phyloP scores from a whole-genome alignment of 1,140 invertebrate species.

The Drosophila pruinosa region DNA sequence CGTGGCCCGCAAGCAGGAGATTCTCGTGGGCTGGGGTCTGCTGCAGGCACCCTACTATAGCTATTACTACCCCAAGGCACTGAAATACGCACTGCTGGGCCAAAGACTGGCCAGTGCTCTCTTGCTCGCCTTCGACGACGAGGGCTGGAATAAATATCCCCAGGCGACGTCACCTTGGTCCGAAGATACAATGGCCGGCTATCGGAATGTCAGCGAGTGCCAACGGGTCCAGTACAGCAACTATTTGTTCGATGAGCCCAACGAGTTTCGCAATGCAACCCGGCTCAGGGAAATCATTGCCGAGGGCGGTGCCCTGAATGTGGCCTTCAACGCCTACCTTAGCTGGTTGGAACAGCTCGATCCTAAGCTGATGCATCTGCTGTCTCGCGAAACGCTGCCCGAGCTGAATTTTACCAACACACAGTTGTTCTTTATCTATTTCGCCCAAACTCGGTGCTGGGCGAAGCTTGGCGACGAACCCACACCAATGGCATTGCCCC shows the following conservation, averaged over 20 bases:
- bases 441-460: conserved; percentile 84
- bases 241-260: conserved; percentile 59
- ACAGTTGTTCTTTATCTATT: conserved; percentile 90
- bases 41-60: conserved; percentile 97
- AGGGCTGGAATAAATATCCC: conserved; percentile 91
- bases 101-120: conserved; percentile 97
- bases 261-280: conserved; percentile 86
- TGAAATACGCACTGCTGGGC: conserved; percentile 98
- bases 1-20: conserved; percentile 91
- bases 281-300: conserved; percentile 89
- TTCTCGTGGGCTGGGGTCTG: conserved; percentile 96
- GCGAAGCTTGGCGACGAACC: conserved; percentile 37
- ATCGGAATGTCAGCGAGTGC: conserved; percentile 94
- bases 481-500: conserved; percentile 48
- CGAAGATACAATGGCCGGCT: conserved; percentile 93
- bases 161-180: conserved; percentile 91
- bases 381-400: conserved; percentile 58
- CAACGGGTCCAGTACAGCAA: conserved; percentile 94
- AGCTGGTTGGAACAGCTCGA: conserved; percentile 66
- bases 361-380: conserved; percentile 13
- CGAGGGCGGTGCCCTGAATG: conserved; percentile 86
- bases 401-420: conserved; percentile 74
- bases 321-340: conserved; percentile 85
- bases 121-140: conserved; percentile 97
- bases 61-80: conserved; percentile 91